Percentiles rank a stretch among this genome's conserved stretches.
Conservation (phyloP, 2,888 invertebrate genomes). For the Limnephilus auricula region DNA sequence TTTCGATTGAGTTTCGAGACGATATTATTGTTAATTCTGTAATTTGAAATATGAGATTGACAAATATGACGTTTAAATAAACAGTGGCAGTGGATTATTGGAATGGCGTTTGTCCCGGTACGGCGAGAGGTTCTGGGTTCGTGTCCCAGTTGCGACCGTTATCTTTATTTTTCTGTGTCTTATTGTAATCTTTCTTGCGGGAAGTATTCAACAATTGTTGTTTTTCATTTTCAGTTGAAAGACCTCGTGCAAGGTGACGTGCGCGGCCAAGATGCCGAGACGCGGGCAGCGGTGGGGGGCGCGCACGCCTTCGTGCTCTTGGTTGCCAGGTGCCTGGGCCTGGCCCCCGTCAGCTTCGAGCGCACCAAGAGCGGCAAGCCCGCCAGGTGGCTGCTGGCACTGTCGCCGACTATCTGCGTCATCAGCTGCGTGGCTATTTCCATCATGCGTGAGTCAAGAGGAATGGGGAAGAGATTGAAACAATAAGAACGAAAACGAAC, state of each 20-base stretch:
- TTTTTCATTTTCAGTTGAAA: constrained; percentile 22
- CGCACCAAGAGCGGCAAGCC: constrained; percentile 31
- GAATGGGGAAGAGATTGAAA: background rate
- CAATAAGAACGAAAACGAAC: no score
- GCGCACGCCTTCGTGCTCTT: constrained; percentile 75
- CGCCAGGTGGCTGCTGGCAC: constrained; percentile 55
- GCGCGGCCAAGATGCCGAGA: constrained; percentile 63
- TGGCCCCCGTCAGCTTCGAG: constrained; percentile 71
- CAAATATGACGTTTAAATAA: no score
- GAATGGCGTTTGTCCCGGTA: no score
- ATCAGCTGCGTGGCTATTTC: constrained; percentile 54
- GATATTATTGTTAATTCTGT: no score
- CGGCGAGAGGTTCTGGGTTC: no score
- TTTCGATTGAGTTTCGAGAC: no score
- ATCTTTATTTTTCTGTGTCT: no score
- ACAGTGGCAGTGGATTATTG: no score
- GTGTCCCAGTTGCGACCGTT: no score
- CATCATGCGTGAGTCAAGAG: background rate
- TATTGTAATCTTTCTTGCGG: no score
- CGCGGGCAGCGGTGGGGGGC: constrained; percentile 72
- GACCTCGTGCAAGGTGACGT: constrained; percentile 13
- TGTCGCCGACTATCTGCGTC: constrained; percentile 56
- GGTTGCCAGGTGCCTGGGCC: constrained; percentile 75
- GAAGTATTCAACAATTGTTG: background rate
- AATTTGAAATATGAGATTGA: no score